Percentiles rank a stretch among this genome's conserved stretches.
These are phyloP conservation scores for Sminthopsis crassicaudata DNA, from an alignment of 2,113 vertebrate species.

Conservation along the genomic window DNA sequence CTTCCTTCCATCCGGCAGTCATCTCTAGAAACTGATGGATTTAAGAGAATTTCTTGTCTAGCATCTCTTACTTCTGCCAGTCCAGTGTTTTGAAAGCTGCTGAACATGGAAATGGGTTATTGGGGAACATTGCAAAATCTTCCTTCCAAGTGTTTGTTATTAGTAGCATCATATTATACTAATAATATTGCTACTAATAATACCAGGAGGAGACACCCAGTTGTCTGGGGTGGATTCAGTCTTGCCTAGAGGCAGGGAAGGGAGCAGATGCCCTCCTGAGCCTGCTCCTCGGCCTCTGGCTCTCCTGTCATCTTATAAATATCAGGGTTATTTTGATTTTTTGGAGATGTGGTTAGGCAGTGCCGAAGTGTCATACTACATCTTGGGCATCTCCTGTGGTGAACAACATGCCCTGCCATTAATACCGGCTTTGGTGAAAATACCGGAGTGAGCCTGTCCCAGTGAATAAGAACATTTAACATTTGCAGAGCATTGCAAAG, in stretches of 20 bases:
- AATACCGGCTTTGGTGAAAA: neutral
- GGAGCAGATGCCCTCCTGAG: constrained; percentile 35
- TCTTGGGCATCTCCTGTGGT: neutral
- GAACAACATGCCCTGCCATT: neutral
- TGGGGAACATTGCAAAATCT: neutral
- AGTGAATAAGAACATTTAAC: neutral
- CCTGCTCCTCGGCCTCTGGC: neutral
- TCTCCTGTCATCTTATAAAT: constrained; percentile 30
- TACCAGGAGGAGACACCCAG: constrained; percentile 1
- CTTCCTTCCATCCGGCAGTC: neutral
- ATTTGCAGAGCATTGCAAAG: neutral
- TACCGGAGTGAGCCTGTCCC: neutral
- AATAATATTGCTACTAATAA: constrained; percentile 27
- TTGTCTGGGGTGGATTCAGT: constrained; percentile 27
- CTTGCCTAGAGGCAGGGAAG: constrained; percentile 34
- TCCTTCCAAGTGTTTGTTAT: constrained; percentile 25
- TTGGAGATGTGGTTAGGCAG: constrained; percentile 29
- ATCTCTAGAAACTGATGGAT: neutral
- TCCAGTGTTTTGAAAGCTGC: neutral
- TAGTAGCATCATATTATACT: constrained; percentile 34
- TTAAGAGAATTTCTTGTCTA: neutral
- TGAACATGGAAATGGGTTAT: neutral
- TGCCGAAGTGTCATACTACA: constrained; percentile 5
- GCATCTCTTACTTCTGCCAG: neutral
- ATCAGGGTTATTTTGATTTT: constrained; percentile 6